These are phyloP conservation scores for Allolobophora icterica DNA, from an alignment of 2,888 invertebrate species.

Conservation along the genomic window DNA sequence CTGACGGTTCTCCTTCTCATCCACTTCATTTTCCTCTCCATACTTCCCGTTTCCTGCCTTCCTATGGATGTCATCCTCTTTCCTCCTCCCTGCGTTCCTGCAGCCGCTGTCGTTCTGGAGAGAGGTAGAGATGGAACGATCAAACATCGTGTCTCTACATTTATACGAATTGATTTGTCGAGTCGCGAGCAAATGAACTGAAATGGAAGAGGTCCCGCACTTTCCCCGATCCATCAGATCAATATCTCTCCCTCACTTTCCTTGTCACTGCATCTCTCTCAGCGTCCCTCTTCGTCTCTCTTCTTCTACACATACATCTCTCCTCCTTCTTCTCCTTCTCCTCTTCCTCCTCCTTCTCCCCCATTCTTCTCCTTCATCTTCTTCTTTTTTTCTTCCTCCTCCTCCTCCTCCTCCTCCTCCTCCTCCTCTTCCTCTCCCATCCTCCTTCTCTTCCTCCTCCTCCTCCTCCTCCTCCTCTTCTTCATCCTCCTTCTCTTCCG, in stretches of 20 bases:
- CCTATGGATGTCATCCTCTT: neutral
- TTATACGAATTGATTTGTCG: slow-evolving; percentile 9
- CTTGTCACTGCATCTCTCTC: neutral
- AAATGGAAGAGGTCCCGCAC: neutral
- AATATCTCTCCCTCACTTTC: neutral
- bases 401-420: neutral
- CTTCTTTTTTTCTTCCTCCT: neutral
- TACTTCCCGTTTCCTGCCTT: neutral
- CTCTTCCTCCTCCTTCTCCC: neutral
- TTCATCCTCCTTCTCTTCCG: neutral
- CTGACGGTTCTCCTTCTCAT: too few relatives aligned
- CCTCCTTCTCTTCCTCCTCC: neutral
- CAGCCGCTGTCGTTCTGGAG: neutral
- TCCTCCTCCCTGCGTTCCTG: neutral
- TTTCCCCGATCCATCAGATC: slow-evolving; percentile 17
- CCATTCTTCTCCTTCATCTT: neutral
- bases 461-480: too few relatives aligned
- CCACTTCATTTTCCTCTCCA: neutral
- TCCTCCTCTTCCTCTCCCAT: neutral
- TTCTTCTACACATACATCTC: neutral
- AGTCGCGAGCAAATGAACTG: slow-evolving; percentile 18
- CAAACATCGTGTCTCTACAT: neutral
- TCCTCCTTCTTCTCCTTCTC: neutral
- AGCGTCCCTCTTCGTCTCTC: too few relatives aligned
- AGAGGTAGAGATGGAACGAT: neutral